phyloP scores from a whole-genome alignment of 1,140 invertebrate genomes.

The Dinothrombium tinctorium region DNA sequence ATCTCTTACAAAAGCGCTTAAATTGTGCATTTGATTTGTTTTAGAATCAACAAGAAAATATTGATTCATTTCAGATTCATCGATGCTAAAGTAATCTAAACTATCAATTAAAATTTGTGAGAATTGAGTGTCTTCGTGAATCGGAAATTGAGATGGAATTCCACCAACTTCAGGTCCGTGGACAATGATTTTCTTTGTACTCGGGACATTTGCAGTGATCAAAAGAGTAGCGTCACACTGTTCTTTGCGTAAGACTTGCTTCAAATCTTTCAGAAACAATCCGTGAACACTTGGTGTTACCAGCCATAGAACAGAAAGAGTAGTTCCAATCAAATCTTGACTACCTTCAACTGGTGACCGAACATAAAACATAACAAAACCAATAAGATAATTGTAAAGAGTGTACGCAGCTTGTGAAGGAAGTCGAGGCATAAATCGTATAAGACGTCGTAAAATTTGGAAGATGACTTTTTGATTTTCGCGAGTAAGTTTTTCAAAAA shows the following conservation, averaged over 20 bases:
- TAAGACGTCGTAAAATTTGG: constrained; percentile 64
- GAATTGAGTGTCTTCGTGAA: constrained; percentile 97
- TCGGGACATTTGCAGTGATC: constrained; percentile 92
- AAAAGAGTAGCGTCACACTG: constrained; percentile 92
- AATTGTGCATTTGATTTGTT: constrained; percentile 86
- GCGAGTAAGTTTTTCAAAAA: constrained; percentile 79
- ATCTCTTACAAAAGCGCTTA: constrained; percentile 77
- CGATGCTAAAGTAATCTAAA: constrained; percentile 88
- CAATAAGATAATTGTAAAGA: constrained; percentile 94
- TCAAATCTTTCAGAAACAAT: constrained; percentile 97
- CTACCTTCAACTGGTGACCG: constrained; percentile 76
- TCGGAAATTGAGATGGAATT: constrained; percentile 92
- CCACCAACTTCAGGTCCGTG: constrained; percentile 77
- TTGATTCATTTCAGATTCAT: constrained; percentile 60
- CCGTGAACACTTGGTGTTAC: constrained; percentile 87
- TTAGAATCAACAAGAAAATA: constrained; percentile 93
- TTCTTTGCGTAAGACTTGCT: constrained; percentile 93
- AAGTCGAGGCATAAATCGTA: constrained; percentile 70
- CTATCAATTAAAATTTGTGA: constrained; percentile 82
- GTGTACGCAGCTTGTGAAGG: constrained; percentile 94
- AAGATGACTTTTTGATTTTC: constrained; percentile 90
- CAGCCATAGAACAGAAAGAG: constrained; percentile 86
- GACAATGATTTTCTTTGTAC: constrained; percentile 95
- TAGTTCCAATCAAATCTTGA: constrained; percentile 73
- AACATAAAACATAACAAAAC: constrained; percentile 98